phyloP scores from a whole-genome alignment of 2,113 vertebrate species.

The Brachypodius melanocephalos region DNA sequence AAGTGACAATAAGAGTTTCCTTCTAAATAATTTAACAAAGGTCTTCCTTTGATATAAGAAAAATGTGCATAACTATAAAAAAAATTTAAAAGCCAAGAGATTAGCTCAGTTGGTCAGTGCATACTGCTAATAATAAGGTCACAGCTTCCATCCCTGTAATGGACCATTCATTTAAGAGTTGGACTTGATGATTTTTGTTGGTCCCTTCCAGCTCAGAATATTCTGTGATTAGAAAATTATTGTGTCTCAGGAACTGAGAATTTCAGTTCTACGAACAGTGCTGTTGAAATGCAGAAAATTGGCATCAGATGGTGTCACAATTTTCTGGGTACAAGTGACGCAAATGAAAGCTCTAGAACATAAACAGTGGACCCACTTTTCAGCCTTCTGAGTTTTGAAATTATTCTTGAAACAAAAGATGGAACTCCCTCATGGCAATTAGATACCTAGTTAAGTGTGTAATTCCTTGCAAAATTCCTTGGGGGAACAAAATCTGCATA shows the following conservation, averaged over 20 bases:
- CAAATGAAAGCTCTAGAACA: not conserved
- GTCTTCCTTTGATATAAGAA: not conserved
- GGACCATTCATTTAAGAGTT: not conserved
- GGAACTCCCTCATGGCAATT: not conserved
- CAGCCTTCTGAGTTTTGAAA: not conserved
- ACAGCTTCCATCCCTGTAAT: not conserved
- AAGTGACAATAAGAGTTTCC: not conserved
- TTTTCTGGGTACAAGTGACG: not conserved
- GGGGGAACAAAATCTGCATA: not conserved
- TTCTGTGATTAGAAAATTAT: not conserved
- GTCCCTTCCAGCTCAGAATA: not conserved
- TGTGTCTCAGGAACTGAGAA: not conserved
- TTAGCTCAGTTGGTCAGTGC: not conserved
- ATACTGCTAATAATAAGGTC: not conserved
- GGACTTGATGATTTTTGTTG: not conserved
- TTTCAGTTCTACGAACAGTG: not conserved
- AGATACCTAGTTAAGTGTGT: not conserved
- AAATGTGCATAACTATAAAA: not conserved
- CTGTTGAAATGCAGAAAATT: not conserved
- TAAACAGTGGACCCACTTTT: not conserved
- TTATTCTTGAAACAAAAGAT: not conserved
- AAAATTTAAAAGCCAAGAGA: not conserved
- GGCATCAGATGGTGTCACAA: not conserved
- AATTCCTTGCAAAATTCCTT: not conserved
- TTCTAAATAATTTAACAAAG: not conserved